Evolutionary conservation across 1,140 invertebrate species (phyloP).

Genomic region (Coelopa frigida): DNA sequence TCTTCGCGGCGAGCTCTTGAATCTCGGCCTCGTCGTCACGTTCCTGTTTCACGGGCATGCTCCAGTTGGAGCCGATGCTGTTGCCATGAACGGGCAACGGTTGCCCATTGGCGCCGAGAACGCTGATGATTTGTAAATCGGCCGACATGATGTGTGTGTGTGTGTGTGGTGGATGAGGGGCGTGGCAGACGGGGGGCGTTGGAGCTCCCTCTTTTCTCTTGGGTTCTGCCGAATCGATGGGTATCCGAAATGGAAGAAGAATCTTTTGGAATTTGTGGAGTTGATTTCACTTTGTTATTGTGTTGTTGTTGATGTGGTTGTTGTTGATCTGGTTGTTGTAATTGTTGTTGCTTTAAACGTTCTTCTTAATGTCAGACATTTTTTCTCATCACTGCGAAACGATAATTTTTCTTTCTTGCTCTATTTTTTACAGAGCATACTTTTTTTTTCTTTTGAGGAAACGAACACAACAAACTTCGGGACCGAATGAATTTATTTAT

Average conservation of each 20-base stretch:
- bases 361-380: constrained; percentile 2
- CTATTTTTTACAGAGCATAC: not conserved
- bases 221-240: not conserved
- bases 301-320: not conserved
- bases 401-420: not conserved
- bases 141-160: constrained; percentile 19
- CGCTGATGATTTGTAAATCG: constrained; percentile 34
- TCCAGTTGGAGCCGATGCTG: constrained; percentile 25
- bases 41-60: constrained; percentile 64
- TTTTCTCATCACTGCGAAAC: constrained; percentile 12
- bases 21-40: constrained; percentile 80
- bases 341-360: constrained; percentile 4
- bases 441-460: no score
- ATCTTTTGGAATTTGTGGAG: not conserved
- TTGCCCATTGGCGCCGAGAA: constrained; percentile 37
- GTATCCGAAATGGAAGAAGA: not conserved
- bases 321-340: constrained; percentile 7
- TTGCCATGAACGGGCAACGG: constrained; percentile 31
- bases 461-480: no score
- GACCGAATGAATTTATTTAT: no score
- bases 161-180: not conserved
- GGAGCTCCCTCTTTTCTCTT: not conserved
- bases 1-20: constrained; percentile 72
- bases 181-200: not conserved
- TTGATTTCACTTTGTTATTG: constrained; percentile 5